Evolutionary conservation across 2,113 vertebrate species (phyloP).

Genomic region (Pseudolaguvia tuberculata): DNA sequence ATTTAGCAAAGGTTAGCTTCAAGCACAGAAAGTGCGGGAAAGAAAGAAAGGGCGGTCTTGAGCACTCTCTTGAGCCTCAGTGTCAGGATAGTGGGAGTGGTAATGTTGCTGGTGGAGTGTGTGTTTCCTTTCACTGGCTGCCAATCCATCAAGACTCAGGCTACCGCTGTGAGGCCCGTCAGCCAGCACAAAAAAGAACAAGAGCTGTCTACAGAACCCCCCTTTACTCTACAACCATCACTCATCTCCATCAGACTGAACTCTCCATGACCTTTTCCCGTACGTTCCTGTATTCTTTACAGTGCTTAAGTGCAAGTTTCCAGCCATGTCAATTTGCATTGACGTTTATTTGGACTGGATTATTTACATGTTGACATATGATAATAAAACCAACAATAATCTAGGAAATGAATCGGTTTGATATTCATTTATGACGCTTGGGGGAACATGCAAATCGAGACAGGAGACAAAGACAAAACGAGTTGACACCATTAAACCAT

Average conservation of each 20-base stretch:
- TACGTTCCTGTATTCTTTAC: slow-evolving; percentile 69
- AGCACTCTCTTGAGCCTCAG: slow-evolving; percentile 37
- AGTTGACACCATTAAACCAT: slow-evolving; percentile 68
- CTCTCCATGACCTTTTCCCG: slow-evolving; percentile 84
- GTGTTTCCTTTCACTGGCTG: slow-evolving; percentile 85
- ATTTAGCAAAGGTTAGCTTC: slow-evolving; percentile 60
- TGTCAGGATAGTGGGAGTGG: slow-evolving; percentile 35
- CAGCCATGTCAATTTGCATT: slow-evolving; percentile 35
- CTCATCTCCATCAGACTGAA: slow-evolving; percentile 85
- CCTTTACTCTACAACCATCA: slow-evolving; percentile 75
- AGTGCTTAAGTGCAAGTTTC: slow-evolving; percentile 66
- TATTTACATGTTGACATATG: slow-evolving; percentile 31
- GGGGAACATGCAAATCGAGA: neutral
- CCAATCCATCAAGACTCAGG: slow-evolving; percentile 95
- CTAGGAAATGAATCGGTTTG: slow-evolving; percentile 5
- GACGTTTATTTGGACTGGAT: slow-evolving; percentile 5
- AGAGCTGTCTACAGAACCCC: slow-evolving; percentile 79
- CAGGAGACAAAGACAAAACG: slow-evolving; percentile 53
- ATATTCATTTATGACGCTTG: slow-evolving; percentile 13
- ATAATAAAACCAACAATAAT: slow-evolving; percentile 37
- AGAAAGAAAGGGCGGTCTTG: slow-evolving; percentile 25
- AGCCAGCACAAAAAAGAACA: slow-evolving; percentile 79
- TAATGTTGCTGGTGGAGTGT: slow-evolving; percentile 49
- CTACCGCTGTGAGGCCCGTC: slow-evolving; percentile 87
- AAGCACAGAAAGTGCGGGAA: slow-evolving; percentile 25